Conservation (phyloP, 1,140 invertebrate genomes). For the Aphaenogaster rudis region DNA sequence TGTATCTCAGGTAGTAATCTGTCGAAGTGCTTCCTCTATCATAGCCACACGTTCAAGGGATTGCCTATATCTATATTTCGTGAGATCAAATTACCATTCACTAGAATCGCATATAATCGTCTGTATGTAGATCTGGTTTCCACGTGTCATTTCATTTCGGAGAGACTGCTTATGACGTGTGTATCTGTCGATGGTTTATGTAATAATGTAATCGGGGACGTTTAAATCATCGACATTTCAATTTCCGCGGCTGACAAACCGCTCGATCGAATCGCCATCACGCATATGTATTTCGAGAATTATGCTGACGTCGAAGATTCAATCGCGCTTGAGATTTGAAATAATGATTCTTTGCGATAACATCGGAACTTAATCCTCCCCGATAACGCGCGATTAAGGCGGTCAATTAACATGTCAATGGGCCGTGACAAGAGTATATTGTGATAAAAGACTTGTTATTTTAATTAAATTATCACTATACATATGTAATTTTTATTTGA, state of each 20-base stretch:
- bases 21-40: background rate
- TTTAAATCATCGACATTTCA: conserved; percentile 57
- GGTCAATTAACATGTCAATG: conserved; percentile 26
- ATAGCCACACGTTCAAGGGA: background rate
- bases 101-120: background rate
- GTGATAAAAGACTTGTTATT: background rate
- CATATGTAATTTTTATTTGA: background rate
- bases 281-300: background rate
- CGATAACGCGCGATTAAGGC: conserved; percentile 24
- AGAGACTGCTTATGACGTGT: background rate
- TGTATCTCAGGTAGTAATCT: background rate
- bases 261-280: background rate
- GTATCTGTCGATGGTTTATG: background rate
- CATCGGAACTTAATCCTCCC: background rate
- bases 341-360: conserved; percentile 29
- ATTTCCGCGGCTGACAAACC: conserved; percentile 38
- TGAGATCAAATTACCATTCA: conserved; percentile 4
- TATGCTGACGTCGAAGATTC: conserved; percentile 23
- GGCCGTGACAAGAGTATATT: conserved; percentile 5
- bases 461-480: background rate
- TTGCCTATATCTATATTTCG: background rate
- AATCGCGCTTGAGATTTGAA: background rate
- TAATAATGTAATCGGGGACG: conserved; percentile 25
- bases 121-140: background rate
- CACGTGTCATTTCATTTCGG: background rate